A percentile compares a stretch with the other conserved stretches of the same genome.
These are phyloP conservation scores for Necrosyrtes monachus DNA, from an alignment of 2,797 vertebrate genomes.

Conservation along the genomic window DNA sequence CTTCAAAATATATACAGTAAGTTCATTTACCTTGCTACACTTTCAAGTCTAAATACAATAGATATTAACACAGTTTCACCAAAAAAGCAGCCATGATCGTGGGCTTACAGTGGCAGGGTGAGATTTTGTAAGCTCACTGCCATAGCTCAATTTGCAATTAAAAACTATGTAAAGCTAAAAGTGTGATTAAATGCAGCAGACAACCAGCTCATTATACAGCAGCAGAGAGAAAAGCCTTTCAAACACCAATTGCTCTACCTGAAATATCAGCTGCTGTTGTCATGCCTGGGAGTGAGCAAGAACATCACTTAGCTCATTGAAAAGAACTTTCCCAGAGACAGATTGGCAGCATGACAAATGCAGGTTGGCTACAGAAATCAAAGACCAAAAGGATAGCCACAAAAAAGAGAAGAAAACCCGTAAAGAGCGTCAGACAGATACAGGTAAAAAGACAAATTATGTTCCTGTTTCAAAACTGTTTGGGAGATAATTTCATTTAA, in stretches of 20 bases:
- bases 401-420: background rate
- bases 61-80: background rate
- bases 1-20: background rate
- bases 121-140: background rate
- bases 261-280: slow-evolving; percentile 28
- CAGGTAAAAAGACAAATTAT: background rate
- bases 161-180: slow-evolving; percentile 23
- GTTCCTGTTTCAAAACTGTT: background rate
- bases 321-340: slow-evolving; percentile 44
- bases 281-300: slow-evolving; percentile 10
- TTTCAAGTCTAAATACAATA: background rate
- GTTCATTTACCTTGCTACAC: background rate
- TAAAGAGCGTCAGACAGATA: background rate
- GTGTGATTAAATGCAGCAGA: slow-evolving; percentile 13
- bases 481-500: background rate
- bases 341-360: slow-evolving; percentile 31
- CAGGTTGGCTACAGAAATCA: background rate
- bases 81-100: background rate
- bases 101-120: background rate
- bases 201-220: background rate
- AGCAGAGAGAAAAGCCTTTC: slow-evolving; percentile 35
- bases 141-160: slow-evolving; percentile 35
- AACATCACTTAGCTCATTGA: background rate
- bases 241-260: slow-evolving; percentile 30
- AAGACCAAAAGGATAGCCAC: background rate